Evolutionary conservation across 2,113 vertebrate species (phyloP).

Genomic region (Bubo blakistoni): DNA sequence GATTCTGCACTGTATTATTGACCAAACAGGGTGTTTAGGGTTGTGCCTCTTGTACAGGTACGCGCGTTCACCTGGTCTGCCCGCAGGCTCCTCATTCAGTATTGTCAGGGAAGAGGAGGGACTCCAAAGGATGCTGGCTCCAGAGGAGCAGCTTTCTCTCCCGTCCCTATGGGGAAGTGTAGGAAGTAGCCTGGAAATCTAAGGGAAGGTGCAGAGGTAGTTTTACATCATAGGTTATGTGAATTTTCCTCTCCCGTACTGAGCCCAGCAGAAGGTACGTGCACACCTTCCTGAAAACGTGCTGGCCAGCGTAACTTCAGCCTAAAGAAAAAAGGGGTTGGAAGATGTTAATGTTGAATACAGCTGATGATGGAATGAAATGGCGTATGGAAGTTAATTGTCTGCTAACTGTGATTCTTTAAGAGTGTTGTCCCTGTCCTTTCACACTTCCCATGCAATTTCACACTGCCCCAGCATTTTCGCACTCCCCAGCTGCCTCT

Average conservation of each 20-base stretch:
- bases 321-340: neutral
- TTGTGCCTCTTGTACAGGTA: neutral
- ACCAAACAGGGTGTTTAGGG: neutral
- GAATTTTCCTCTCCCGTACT: neutral
- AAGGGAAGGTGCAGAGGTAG: neutral
- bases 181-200: neutral
- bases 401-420: neutral
- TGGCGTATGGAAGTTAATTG: neutral
- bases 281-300: neutral
- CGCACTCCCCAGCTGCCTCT: neutral
- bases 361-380: neutral
- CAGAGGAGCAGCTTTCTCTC: neutral
- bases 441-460: neutral
- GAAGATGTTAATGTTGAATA: accelerated
- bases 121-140: neutral
- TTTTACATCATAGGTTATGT: neutral
- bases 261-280: neutral
- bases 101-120: neutral
- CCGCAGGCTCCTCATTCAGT: neutral
- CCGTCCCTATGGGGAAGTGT: accelerated
- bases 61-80: neutral
- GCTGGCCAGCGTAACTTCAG: neutral
- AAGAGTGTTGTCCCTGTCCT: neutral
- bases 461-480: neutral
- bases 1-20: neutral